These are phyloP conservation scores for Orchesellides sinensis DNA, from an alignment of 2,888 invertebrate species.

Conservation along the genomic window DNA sequence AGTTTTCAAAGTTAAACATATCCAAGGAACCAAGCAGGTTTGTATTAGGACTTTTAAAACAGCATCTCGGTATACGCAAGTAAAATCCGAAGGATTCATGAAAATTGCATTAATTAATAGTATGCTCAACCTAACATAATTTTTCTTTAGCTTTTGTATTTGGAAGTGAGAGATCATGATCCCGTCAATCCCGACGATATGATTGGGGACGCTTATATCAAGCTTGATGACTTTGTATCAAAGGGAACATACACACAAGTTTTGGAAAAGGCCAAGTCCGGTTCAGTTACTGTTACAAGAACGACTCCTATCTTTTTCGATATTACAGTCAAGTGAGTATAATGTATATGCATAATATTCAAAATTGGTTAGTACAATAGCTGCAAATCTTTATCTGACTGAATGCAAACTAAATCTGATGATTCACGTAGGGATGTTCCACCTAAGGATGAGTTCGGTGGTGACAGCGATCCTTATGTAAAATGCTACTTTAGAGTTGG, in stretches of 20 bases:
- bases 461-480: constrained; percentile 66
- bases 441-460: constrained; percentile 64
- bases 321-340: constrained; percentile 56
- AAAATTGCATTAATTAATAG: not conserved
- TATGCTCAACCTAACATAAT: not conserved
- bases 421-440: constrained; percentile 56
- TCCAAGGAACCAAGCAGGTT: constrained; percentile 62
- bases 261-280: constrained; percentile 59
- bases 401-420: not conserved
- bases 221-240: constrained; percentile 64
- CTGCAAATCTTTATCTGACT: not conserved
- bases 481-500: constrained; percentile 69
- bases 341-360: not conserved
- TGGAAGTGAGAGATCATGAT: constrained; percentile 69
- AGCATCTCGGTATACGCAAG: no score
- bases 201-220: constrained; percentile 63
- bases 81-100: not conserved
- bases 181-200: constrained; percentile 68
- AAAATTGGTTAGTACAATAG: not conserved
- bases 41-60: not conserved
- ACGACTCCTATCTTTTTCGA: constrained; percentile 68
- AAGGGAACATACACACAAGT: constrained; percentile 52
- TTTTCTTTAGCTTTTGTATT: constrained; percentile 39
- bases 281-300: constrained; percentile 60
- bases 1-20: constrained; percentile 64